Conservation (phyloP, 2,113 vertebrate genomes). For the Lonchura striata region DNA sequence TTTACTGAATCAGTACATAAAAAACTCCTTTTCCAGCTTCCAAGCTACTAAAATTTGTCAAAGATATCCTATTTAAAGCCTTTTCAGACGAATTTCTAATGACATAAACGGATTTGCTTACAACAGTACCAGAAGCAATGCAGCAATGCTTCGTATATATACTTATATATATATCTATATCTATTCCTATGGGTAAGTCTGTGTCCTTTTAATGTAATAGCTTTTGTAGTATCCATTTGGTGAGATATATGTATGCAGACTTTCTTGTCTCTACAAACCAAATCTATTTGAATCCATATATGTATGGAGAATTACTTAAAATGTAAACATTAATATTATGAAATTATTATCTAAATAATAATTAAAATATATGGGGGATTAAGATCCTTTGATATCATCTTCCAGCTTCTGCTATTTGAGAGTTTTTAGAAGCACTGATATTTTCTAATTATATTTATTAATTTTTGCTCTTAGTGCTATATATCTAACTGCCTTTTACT, state of each 20-base stretch:
- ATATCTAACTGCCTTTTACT: neutral
- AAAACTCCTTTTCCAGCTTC: neutral
- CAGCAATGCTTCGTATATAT: neutral
- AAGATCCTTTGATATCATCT: neutral
- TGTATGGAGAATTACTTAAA: neutral
- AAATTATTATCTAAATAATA: neutral
- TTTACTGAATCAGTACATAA: neutral
- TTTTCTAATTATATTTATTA: neutral
- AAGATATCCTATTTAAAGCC: neutral
- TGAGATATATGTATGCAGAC: neutral
- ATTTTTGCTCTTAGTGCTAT: neutral
- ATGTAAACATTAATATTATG: neutral
- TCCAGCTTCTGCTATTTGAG: neutral
- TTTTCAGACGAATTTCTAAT: neutral
- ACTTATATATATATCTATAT: neutral
- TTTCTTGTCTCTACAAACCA: neutral
- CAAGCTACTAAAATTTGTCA: neutral
- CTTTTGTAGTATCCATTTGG: neutral
- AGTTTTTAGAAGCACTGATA: neutral
- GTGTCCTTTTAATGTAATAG: neutral
- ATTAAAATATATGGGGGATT: neutral
- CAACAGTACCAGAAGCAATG: neutral
- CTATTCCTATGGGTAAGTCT: neutral
- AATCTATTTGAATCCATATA: neutral
- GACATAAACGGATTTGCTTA: neutral